Evolutionary conservation across 2,888 invertebrate species (phyloP), one percentile per base, ranked within the genome.

Genomic region (Sinopyrophorus schimmeli): DNA sequence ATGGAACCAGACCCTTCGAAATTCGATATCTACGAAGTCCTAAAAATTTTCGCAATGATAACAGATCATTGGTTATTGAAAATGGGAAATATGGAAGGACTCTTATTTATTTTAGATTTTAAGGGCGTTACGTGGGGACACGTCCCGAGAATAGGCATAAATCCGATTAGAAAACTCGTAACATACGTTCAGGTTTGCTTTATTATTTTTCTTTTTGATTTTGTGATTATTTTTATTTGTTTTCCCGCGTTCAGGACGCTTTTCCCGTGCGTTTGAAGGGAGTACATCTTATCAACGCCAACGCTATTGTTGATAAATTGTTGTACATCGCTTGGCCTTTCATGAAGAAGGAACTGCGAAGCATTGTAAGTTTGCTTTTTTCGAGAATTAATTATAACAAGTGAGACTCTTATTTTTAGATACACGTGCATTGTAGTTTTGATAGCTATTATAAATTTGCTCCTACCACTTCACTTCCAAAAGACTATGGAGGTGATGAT

Each of bases 221-320:
- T 32, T 9, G 7, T 4, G 6, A 18, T 6, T 9, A 27, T 5
- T 38, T 38, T 9, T 6, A 3, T 28, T 7, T 16, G 7, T 24
- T 7, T 23, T 14, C 16, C 11, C 24, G n/a, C n/a, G n/a, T n/a
- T 23, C n/a, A 44, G 39, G 42, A 48, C 5, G 48, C 35, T 1
- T 28, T 48, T 31, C 41, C 48, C 10, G 16, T 48, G 3, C 21
- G 34, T 12, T 2, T 48, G n/a, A 48, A 48, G 35, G 23, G 17
- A 15, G 20, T 48, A 7, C 42, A 48, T 20, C 15, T 42, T 1
- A 37, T 48, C 0, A 42, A 48, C 20, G 7, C 27, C 4, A 27
- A 17, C 11, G 18, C 16, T 2, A 21, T 48, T 15, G 6, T 35
- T 2, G 42, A 47, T 18, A 37, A 21, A 31, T 4, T 42, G 6